phyloP scores from a whole-genome alignment of 2,113 vertebrate genomes.

The Etia nguti region DNA sequence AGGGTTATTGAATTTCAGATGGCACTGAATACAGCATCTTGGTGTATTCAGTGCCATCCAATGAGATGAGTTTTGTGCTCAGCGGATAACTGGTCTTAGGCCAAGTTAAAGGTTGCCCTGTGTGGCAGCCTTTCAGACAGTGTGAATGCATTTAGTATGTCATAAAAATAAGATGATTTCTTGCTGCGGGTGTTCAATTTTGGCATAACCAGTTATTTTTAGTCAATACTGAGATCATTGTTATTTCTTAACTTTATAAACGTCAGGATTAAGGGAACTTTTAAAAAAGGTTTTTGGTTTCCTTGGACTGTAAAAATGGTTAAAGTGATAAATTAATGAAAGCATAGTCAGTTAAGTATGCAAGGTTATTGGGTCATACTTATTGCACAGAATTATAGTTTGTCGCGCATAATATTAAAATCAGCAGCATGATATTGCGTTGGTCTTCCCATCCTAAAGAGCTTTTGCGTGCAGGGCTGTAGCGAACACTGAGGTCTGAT shows the following conservation, averaged over 20 bases:
- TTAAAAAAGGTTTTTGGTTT: neutral
- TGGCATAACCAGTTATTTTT: neutral
- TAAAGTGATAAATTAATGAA: neutral
- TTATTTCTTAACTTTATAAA: neutral
- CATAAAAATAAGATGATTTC: neutral
- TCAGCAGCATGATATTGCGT: neutral
- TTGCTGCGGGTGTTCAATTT: neutral
- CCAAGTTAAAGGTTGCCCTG: constrained; percentile 4
- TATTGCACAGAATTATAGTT: neutral
- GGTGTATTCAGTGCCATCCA: neutral
- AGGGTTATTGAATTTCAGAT: constrained; percentile 15
- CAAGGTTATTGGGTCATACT: neutral
- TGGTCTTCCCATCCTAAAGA: neutral
- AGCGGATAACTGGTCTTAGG: neutral
- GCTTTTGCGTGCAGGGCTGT: neutral
- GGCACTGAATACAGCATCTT: neutral
- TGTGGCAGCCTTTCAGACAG: neutral
- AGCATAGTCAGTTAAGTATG: neutral
- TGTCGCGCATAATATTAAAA: neutral
- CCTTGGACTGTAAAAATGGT: neutral
- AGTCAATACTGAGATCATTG: fast-evolving
- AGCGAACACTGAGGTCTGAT: neutral
- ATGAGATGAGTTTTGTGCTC: neutral
- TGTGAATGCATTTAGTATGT: neutral
- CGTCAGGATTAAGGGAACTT: neutral